Conservation (phyloP, 2,797 vertebrate species). For the Smutsia temminckii region DNA sequence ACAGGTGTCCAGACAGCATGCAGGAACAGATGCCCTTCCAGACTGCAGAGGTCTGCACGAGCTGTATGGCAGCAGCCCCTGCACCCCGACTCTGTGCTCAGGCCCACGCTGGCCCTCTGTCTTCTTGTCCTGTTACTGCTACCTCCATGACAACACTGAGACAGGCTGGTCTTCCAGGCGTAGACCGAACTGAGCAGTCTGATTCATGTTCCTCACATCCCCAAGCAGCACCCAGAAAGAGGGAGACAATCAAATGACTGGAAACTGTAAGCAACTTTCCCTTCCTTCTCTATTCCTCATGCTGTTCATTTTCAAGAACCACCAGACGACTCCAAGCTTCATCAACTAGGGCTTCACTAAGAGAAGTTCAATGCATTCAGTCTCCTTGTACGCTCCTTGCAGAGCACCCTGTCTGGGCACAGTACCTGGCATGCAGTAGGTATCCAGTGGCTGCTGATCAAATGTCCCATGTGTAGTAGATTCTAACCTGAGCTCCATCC, state of each 20-base stretch:
- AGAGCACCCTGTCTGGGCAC: fast-evolving
- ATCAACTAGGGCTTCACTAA: background rate
- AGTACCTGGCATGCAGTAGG: background rate
- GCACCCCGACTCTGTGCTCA: fast-evolving
- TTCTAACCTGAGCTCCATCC: background rate
- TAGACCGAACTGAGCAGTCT: background rate
- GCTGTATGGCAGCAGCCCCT: fast-evolving
- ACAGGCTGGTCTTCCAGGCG: background rate
- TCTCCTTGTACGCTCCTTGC: fast-evolving
- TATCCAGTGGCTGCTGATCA: background rate
- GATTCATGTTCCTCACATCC: fast-evolving
- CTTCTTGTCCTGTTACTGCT: background rate
- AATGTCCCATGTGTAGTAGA: background rate
- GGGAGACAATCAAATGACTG: background rate
- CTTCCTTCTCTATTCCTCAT: background rate
- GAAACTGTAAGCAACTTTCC: background rate
- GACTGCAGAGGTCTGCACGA: fast-evolving
- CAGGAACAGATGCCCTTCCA: fast-evolving
- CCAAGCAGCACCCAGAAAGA: fast-evolving
- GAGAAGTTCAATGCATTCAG: background rate
- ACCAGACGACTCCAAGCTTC: background rate
- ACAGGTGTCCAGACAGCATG: background rate
- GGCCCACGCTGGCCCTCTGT: fast-evolving
- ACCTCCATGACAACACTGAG: background rate
- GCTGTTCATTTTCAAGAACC: background rate